Conservation (phyloP, 1,140 invertebrate genomes). For the Matsumurasca onukii region DNA sequence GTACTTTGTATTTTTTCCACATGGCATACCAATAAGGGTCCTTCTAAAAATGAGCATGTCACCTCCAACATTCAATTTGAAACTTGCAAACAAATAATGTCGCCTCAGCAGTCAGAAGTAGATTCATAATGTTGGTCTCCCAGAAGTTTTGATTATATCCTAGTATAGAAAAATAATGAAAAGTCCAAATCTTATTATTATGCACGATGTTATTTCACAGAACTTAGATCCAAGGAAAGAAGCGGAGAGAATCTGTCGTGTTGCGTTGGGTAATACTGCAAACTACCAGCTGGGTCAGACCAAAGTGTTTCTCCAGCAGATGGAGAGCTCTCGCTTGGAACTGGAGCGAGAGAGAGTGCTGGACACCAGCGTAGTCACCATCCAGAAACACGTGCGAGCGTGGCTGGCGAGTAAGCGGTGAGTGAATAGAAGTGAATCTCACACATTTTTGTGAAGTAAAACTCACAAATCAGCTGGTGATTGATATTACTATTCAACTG, state of each 20-base stretch:
- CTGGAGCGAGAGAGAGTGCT: conserved; percentile 63
- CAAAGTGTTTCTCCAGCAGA: conserved; percentile 74
- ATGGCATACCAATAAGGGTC: no score
- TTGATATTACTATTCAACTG: neutral
- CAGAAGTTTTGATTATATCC: neutral
- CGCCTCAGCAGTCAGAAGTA: no score
- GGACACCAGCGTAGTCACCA: conserved; percentile 59
- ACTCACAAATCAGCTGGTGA: neutral
- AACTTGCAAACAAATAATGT: no score
- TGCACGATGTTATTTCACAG: neutral
- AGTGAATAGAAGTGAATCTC: neutral
- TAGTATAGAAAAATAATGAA: no score
- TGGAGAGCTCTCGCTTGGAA: conserved; percentile 68
- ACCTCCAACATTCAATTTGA: no score
- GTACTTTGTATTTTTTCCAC: no score
- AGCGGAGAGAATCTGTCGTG: neutral
- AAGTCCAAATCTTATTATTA: no score
- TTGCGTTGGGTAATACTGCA: neutral
- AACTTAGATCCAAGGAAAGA: neutral
- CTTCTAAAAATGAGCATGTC: no score
- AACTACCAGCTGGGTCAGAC: conserved; percentile 55
- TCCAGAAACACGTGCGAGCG: conserved; percentile 63
- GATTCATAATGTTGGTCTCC: no score
- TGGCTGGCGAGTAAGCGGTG: conserved; percentile 57
- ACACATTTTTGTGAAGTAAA: no score